Conservation (phyloP, 2,113 vertebrate species). For the Podiceps cristatus region DNA sequence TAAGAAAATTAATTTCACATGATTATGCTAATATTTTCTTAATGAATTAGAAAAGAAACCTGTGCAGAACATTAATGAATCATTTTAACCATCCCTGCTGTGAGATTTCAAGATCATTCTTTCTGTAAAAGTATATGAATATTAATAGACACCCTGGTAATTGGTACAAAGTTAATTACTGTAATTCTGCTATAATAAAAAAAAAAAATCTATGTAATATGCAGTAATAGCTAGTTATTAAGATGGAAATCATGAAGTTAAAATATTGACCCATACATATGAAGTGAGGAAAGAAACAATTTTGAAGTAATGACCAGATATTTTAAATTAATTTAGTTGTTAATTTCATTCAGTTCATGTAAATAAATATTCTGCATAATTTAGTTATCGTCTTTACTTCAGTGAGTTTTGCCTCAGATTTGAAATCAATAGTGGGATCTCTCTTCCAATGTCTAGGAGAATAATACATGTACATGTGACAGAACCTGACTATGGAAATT, state of each 20-base stretch:
- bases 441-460: background rate
- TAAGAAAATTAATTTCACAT: conserved; percentile 57
- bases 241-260: background rate
- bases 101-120: conserved; percentile 55
- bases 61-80: conserved; percentile 61
- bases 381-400: background rate
- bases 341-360: background rate
- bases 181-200: conserved; percentile 24
- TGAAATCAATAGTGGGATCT: background rate
- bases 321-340: background rate
- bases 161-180: conserved; percentile 72
- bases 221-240: conserved; percentile 33
- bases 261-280: background rate
- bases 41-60: conserved; percentile 63
- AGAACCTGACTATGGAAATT: background rate
- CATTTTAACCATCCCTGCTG: conserved; percentile 53
- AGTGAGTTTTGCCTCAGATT: background rate
- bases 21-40: conserved; percentile 70
- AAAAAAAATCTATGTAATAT: background rate
- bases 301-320: background rate
- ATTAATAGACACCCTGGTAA: conserved; percentile 65
- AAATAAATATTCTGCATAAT: background rate
- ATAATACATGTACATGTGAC: accelerated
- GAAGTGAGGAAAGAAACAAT: background rate
- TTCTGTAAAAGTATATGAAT: conserved; percentile 54